Base-by-base conservation (phyloP, 2,797 vertebrate species). In the Sebastes baramenuke region DNA sequence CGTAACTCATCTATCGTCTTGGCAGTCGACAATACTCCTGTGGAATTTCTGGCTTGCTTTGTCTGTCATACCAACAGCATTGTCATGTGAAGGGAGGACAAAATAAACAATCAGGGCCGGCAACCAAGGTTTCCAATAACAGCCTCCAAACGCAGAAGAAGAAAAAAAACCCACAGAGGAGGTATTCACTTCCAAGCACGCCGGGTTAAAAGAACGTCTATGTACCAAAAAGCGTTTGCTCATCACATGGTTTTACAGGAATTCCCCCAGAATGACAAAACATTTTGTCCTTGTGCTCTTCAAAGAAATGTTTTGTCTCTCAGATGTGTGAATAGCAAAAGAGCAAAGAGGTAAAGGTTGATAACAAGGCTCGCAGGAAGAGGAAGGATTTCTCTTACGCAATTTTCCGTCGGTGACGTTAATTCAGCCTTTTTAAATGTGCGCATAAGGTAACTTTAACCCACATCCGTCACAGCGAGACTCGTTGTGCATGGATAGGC, bases 51-150 rank as follows among this genome's bases (percentile, higher is more conserved):
- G 75, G 32, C 67, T 72, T 85, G 86, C 77, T 81, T 80, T 87
- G 79, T 86, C 86, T 79, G 69, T 81, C 79, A 67, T 76, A 71
- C 83, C 84, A 66, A 75, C 72, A 79, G 77, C 75, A 76, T 90
- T 89, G 91, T 93, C 87, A 88, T 82, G 78, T 86, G 88, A 91
- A 92, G 77, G 88, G 84, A 91, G 88, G 90, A 90, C 84, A 91
- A 83, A 92, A 91, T 90, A 90, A 92, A 93, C 87, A 92, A 87
- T 80, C 77, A 60, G 30, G 77, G 81, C 79, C 84, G 69, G 84
- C 83, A 87, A 79, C 89, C 81, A 52, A 90, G 87, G 88, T 89
- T 91, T 94, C 88, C 87, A 90, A 89, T 89, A 90, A 88, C 92
- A 90, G 67, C 85, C 80, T 85, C 78, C 67, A 81, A 85, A 87